These are phyloP conservation scores for Nowickia ferox DNA, from an alignment of 2,888 invertebrate genomes.

Conservation along the genomic window DNA sequence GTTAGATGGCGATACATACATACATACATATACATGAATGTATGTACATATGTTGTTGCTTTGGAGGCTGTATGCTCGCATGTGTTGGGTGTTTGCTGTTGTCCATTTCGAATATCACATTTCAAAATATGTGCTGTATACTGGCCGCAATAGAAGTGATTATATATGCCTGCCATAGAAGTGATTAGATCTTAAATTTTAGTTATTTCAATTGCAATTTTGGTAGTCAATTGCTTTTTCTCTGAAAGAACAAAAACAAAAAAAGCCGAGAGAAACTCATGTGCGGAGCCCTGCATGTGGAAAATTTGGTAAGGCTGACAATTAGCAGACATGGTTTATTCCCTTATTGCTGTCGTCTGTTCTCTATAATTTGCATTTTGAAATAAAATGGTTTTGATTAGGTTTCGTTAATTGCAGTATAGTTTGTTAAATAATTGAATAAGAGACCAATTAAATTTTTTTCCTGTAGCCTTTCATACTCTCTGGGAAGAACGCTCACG, in stretches of 20 bases:
- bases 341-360: conserved; percentile 34
- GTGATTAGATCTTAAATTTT: conserved; percentile 74
- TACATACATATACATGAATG: no score
- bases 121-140: conserved; percentile 40
- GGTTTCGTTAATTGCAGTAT: background rate
- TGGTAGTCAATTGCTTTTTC: conserved; percentile 57
- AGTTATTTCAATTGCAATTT: conserved; percentile 63
- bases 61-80: no score
- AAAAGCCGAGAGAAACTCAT: background rate
- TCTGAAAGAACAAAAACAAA: background rate
- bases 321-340: conserved; percentile 57
- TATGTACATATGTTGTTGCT: no score
- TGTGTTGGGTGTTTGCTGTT: no score
- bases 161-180: conserved; percentile 64
- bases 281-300: background rate
- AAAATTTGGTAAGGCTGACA: conserved; percentile 13
- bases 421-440: no score
- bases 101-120: conserved; percentile 30
- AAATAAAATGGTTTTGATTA: background rate
- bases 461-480: no score
- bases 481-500: no score
- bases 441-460: no score
- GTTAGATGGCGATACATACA: no score
- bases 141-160: conserved; percentile 59
- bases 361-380: background rate